A percentile compares a stretch with the other conserved stretches of the same genome.
These are phyloP conservation scores for Dastarcus helophoroides DNA, from an alignment of 2,888 invertebrate genomes.

Conservation along the genomic window DNA sequence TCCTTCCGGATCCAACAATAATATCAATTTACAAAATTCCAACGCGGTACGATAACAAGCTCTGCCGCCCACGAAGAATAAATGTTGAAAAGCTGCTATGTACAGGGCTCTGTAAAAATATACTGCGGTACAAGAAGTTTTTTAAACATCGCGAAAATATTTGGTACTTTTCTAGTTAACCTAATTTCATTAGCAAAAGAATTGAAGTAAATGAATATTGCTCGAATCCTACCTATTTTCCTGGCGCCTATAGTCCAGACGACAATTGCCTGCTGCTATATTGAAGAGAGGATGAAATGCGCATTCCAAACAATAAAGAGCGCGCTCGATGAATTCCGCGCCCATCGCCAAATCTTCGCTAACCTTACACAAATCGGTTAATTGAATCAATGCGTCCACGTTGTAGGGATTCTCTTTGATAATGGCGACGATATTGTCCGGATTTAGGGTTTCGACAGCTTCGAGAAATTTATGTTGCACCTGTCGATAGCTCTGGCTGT, in stretches of 20 bases:
- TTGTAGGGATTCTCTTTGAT: constrained; percentile 68
- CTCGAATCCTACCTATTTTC: constrained; percentile 55
- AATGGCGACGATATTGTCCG: constrained; percentile 65
- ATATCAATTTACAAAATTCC: constrained; percentile 74
- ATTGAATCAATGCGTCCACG: constrained; percentile 66
- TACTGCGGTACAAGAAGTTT: too few species aligned
- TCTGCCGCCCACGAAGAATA: constrained; percentile 63
- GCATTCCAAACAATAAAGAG: constrained; percentile 64
- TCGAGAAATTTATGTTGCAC: constrained; percentile 63
- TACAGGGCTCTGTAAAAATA: constrained; percentile 52
- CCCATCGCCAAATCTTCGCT: constrained; percentile 71
- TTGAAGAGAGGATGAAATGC: constrained; percentile 73
- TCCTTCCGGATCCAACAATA: constrained; percentile 60
- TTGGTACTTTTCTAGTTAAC: too few species aligned
- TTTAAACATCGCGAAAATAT: too few species aligned
- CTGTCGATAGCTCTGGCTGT: constrained; percentile 60
- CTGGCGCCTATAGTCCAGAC: constrained; percentile 65
- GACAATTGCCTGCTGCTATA: constrained; percentile 58
- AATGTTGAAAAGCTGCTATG: constrained; percentile 70
- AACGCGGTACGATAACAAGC: constrained; percentile 80
- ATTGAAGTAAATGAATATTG: constrained; percentile 5
- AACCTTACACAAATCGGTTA: constrained; percentile 68
- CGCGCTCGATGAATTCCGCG: constrained; percentile 67
- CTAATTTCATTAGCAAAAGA: too few species aligned
- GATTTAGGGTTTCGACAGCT: constrained; percentile 68